Evolutionary conservation across 1,140 invertebrate species (phyloP).

Genomic region (Nebria ingens): DNA sequence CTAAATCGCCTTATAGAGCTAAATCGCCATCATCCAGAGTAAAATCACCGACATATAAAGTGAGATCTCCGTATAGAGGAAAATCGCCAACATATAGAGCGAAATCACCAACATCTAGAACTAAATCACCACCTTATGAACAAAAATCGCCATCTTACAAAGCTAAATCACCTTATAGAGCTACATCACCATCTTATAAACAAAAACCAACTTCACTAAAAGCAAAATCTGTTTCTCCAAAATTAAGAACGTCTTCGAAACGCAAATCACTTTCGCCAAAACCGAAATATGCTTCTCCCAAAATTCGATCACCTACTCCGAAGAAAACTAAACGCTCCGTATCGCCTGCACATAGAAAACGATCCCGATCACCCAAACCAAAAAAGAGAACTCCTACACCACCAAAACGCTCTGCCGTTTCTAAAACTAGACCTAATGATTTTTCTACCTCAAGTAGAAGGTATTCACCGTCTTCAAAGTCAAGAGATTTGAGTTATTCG

Average conservation of each 20-base stretch:
- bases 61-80: not conserved
- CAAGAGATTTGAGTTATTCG: not conserved
- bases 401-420: too few relatives aligned
- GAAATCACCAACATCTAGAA: not conserved
- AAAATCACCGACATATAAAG: not conserved
- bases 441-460: not conserved
- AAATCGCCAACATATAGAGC: not conserved
- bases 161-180: not conserved
- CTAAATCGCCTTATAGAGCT: too few relatives aligned
- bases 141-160: not conserved
- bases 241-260: slow-evolving; percentile 17
- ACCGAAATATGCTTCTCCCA: slow-evolving; percentile 3
- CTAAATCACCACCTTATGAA: not conserved
- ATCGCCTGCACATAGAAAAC: not conserved
- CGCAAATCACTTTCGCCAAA: slow-evolving; percentile 15
- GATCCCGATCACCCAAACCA: not conserved
- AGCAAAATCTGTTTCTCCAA: slow-evolving; percentile 38
- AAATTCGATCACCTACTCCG: not conserved
- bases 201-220: slow-evolving; percentile 10
- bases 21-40: not conserved
- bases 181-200: slow-evolving; percentile 18
- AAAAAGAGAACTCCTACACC: slow-evolving; percentile 14
- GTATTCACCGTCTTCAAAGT: not conserved
- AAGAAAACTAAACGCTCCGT: slow-evolving; percentile 1
- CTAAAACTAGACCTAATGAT: too few relatives aligned